phyloP scores from a whole-genome alignment of 2,888 invertebrate species.

The Drosophila paranaensis region DNA sequence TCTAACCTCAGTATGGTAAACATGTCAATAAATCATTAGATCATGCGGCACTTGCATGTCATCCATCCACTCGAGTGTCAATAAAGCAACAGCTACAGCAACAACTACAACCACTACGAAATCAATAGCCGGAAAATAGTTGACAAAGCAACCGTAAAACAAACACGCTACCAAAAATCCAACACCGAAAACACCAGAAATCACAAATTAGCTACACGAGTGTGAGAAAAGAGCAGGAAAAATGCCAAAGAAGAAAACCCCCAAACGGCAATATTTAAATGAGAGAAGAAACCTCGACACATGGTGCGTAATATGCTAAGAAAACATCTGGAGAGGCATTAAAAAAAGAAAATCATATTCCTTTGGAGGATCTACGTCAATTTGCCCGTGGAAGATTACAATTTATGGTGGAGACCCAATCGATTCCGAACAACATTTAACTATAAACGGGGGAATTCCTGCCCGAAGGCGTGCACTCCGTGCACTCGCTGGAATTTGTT shows the following conservation, averaged over 20 bases:
- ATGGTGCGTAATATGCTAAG: constrained; percentile 49
- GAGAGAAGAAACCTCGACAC: constrained; percentile 50
- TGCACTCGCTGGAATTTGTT: constrained; percentile 68
- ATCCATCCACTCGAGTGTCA: constrained; percentile 59
- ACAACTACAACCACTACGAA: constrained; percentile 29
- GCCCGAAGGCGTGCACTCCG: constrained; percentile 57
- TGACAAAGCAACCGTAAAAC: constrained; percentile 75
- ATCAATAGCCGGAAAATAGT: constrained; percentile 83
- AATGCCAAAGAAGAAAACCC: constrained; percentile 19
- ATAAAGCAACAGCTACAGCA: constrained; percentile 31
- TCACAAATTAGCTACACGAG: constrained; percentile 83
- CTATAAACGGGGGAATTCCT: constrained; percentile 53
- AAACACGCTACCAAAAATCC: constrained; percentile 69
- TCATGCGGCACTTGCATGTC: constrained; percentile 65
- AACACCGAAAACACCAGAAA: constrained; percentile 78
- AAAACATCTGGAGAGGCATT: constrained; percentile 67
- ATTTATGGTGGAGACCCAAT: constrained; percentile 51
- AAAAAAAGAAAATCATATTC: constrained; percentile 45
- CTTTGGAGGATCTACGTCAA: constrained; percentile 55
- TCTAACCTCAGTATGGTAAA: constrained; percentile 27
- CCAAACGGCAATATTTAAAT: constrained; percentile 55
- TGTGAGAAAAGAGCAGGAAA: constrained; percentile 71
- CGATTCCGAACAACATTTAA: constrained; percentile 47
- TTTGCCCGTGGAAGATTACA: constrained; percentile 64
- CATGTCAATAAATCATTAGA: constrained; percentile 67